Conservation (phyloP, 2,797 vertebrate species). For the Lemur catta region DNA sequence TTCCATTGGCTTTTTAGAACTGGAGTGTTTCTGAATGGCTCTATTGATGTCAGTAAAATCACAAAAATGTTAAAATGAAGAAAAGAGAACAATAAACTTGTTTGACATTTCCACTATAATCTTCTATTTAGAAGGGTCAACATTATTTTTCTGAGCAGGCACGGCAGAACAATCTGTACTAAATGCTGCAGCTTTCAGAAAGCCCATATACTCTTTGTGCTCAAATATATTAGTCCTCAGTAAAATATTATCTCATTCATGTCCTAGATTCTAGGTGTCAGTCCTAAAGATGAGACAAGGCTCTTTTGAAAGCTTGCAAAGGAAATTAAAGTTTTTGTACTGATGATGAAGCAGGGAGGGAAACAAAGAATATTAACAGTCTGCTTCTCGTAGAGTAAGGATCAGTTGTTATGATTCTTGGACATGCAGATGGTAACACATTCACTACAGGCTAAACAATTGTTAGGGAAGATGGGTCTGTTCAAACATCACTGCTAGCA, state of each 20-base stretch:
- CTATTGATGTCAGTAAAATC: conserved; percentile 53
- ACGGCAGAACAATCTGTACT: neutral
- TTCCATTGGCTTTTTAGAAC: conserved; percentile 31
- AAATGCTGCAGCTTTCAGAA: conserved; percentile 23
- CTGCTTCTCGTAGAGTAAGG: neutral
- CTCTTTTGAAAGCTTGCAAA: conserved; percentile 36
- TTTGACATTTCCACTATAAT: conserved; percentile 47
- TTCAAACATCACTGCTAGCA: neutral
- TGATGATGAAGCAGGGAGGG: neutral
- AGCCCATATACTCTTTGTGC: neutral
- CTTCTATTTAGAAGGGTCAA: conserved; percentile 34
- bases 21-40: neutral
- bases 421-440: neutral
- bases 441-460: neutral
- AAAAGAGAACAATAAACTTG: neutral
- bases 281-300: neutral
- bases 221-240: neutral
- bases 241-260: conserved; percentile 32
- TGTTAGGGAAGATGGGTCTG: neutral
- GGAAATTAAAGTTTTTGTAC: conserved; percentile 28
- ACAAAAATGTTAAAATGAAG: conserved; percentile 59
- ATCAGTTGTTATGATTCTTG: neutral
- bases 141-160: conserved; percentile 1
- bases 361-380: neutral
- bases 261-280: neutral